Conservation (phyloP, 2,113 vertebrate genomes). For the Austrofundulus limnaeus region DNA sequence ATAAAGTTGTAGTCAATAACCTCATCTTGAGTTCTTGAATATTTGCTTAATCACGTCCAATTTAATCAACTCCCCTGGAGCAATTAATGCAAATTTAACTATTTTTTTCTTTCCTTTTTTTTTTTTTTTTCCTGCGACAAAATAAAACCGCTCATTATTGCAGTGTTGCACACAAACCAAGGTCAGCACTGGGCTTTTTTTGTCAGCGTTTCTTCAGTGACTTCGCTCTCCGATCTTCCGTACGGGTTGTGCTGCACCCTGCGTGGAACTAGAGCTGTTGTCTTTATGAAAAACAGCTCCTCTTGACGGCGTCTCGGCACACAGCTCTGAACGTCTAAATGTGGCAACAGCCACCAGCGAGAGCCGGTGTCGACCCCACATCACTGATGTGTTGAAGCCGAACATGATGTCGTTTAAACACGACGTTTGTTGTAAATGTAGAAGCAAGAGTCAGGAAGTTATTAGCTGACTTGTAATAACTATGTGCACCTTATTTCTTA, state of each 20-base stretch:
- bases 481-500: background rate
- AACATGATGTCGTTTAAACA: background rate
- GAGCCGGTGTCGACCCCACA: too few relatives aligned
- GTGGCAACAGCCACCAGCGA: slow-evolving; percentile 44
- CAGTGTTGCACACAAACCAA: slow-evolving; percentile 35
- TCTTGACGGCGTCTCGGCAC: slow-evolving; percentile 45
- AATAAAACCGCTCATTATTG: slow-evolving; percentile 50
- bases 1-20: too few relatives aligned
- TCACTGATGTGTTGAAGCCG: too few relatives aligned
- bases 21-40: slow-evolving; percentile 27
- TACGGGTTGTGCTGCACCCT: slow-evolving; percentile 29
- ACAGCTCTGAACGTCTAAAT: slow-evolving; percentile 49
- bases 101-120: too few relatives aligned
- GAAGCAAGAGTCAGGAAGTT: background rate
- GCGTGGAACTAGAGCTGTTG: slow-evolving; percentile 22
- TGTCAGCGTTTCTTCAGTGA: slow-evolving; percentile 42
- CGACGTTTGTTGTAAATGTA: slow-evolving; percentile 9
- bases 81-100: slow-evolving; percentile 52
- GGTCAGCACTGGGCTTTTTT: slow-evolving; percentile 48
- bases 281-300: slow-evolving; percentile 48
- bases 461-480: background rate
- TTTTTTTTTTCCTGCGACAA: slow-evolving; percentile 45
- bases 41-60: slow-evolving; percentile 47
- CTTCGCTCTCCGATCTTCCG: slow-evolving; percentile 43
- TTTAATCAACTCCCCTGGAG: slow-evolving; percentile 34